Percentiles rank a stretch among this genome's conserved stretches.
Evolutionary conservation across 2,888 invertebrate genomes (phyloP).

Genomic region (Arge pagana): DNA sequence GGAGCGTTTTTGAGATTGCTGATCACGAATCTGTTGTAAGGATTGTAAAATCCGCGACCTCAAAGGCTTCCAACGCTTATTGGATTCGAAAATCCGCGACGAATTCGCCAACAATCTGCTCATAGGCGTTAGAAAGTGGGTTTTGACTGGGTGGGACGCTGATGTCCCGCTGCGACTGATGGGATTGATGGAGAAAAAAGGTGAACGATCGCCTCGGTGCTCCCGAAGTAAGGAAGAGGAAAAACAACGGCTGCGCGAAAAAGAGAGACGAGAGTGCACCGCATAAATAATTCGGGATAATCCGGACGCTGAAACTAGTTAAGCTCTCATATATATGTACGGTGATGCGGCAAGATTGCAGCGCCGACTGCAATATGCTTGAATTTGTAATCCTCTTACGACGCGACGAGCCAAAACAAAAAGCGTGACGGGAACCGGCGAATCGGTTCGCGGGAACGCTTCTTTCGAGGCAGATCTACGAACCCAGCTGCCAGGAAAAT

Average conservation of each 20-base stretch:
- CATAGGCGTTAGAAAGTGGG: too few relatives aligned
- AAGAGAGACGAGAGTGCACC: background rate
- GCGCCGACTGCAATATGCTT: slow-evolving; percentile 12
- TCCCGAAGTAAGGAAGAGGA: slow-evolving; percentile 4
- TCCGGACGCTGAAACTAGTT: slow-evolving; percentile 14
- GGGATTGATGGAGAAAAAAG: background rate
- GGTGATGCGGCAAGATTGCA: background rate
- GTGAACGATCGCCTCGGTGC: slow-evolving; percentile 7
- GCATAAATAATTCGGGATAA: slow-evolving; percentile 17
- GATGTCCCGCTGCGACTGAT: too few relatives aligned
- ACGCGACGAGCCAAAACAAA: slow-evolving; percentile 24
- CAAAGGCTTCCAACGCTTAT: too few relatives aligned
- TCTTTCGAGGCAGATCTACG: background rate
- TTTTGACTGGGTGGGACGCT: too few relatives aligned
- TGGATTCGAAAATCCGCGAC: too few relatives aligned
- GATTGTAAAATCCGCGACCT: too few relatives aligned
- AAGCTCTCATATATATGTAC: slow-evolving; percentile 14
- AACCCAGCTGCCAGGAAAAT: slow-evolving; percentile 28
- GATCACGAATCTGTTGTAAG: too few relatives aligned
- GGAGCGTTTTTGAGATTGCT: too few relatives aligned
- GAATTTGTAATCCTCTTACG: slow-evolving; percentile 30
- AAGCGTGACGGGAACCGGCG: background rate
- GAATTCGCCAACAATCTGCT: too few relatives aligned
- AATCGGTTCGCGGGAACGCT: slow-evolving; percentile 12
- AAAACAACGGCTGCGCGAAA: background rate